Percentiles rank a stretch among this genome's conserved stretches.
Evolutionary conservation across 2,888 invertebrate genomes (phyloP).

Genomic region (Escarpia spicata): DNA sequence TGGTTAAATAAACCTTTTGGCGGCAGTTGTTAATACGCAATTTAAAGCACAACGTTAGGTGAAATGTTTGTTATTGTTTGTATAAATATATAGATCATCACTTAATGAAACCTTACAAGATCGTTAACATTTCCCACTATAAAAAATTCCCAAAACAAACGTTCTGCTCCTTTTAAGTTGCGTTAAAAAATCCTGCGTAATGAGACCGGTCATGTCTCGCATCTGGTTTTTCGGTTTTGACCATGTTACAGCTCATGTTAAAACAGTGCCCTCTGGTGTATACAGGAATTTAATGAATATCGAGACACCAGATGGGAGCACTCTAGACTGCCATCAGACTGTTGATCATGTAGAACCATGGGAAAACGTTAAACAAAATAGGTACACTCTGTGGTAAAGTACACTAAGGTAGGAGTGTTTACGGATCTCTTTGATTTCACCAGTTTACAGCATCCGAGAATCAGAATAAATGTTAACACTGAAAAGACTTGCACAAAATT

Average conservation of each 20-base stretch:
- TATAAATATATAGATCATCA: background rate
- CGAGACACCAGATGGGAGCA: background rate
- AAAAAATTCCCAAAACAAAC: background rate
- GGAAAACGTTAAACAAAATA: background rate
- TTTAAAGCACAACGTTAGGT: too few relatives aligned
- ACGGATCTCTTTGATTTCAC: background rate
- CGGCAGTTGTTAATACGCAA: too few relatives aligned
- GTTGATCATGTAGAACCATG: background rate
- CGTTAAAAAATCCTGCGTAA: background rate
- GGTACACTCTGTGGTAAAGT: background rate
- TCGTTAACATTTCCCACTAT: background rate
- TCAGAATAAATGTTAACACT: too few relatives aligned
- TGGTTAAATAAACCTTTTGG: too few relatives aligned
- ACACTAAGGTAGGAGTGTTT: background rate
- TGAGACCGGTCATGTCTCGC: background rate
- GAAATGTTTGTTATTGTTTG: background rate
- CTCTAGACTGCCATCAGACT: background rate
- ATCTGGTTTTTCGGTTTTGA: background rate
- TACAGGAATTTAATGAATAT: background rate
- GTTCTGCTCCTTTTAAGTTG: background rate
- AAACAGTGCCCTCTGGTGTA: background rate
- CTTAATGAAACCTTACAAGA: background rate
- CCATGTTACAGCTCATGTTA: background rate
- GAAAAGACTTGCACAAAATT: background rate
- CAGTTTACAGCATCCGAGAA: too few relatives aligned